A percentile compares a stretch with the other conserved stretches of the same genome.
Conservation (phyloP, 2,797 vertebrate species). For the Craterocephalus amniculus region DNA sequence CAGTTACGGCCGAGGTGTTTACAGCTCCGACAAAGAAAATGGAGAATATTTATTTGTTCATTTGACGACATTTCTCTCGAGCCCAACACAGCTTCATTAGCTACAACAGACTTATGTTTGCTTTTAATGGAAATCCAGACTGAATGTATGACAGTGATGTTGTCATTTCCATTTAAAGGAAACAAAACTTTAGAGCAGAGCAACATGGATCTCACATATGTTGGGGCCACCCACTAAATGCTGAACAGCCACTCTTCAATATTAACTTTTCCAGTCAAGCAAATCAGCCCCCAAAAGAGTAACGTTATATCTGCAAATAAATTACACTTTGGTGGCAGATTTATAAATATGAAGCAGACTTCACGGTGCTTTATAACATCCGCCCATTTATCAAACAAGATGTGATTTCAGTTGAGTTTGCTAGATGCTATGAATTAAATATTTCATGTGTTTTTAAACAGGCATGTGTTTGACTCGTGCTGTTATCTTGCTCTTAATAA, state of each 20-base stretch:
- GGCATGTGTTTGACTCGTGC: conserved; percentile 48
- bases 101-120: conserved; percentile 25
- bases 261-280: conserved; percentile 79
- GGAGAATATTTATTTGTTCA: not conserved
- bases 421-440: conserved; percentile 52
- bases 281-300: conserved; percentile 73
- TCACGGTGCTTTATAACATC: conserved; percentile 37
- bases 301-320: conserved; percentile 79
- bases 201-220: conserved; percentile 58
- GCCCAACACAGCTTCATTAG: conserved; percentile 14
- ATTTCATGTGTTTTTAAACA: conserved; percentile 43
- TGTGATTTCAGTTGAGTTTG: conserved; percentile 51
- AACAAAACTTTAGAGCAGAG: conserved; percentile 31
- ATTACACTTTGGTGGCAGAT: conserved; percentile 69
- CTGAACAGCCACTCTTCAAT: conserved; percentile 72
- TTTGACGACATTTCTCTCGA: conserved; percentile 9
- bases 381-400: conserved; percentile 60
- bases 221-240: conserved; percentile 76
- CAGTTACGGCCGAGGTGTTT: not conserved
- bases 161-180: conserved; percentile 63
- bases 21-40: not conserved
- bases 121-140: conserved; percentile 53
- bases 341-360: conserved; percentile 62
- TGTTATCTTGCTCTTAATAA: conserved; percentile 72
- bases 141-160: conserved; percentile 44